Conservation (phyloP, 1,140 invertebrate species). For the Drosophila serrata region DNA sequence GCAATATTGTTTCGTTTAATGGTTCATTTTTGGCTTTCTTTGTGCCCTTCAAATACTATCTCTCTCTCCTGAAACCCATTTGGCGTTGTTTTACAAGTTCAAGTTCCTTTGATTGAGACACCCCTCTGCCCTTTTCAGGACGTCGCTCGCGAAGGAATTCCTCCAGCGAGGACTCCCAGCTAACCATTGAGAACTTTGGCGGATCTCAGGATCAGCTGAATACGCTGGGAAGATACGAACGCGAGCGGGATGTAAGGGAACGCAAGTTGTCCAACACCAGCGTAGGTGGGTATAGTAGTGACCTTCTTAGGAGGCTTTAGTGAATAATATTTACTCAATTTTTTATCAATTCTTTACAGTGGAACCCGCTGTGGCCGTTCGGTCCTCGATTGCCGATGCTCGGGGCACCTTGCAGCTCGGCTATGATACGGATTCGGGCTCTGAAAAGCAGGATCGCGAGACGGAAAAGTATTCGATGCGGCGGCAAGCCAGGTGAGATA, state of each 20-base stretch:
- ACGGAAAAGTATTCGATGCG: conserved; percentile 87
- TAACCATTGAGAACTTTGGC: conserved; percentile 96
- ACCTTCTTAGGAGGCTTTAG: no score
- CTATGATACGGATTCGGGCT: conserved; percentile 87
- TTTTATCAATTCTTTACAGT: conserved; percentile 18
- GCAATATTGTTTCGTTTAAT: conserved; percentile 28
- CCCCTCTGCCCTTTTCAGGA: conserved; percentile 63
- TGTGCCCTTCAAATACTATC: not conserved
- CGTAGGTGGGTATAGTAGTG: conserved; percentile 82
- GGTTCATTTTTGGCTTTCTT: conserved; percentile 28
- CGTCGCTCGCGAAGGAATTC: conserved; percentile 93
- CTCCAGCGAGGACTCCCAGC: conserved; percentile 93
- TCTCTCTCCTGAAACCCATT: not conserved
- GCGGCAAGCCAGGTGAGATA: conserved; percentile 85
- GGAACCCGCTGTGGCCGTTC: conserved; percentile 88
- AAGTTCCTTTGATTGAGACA: not conserved
- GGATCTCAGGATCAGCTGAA: conserved; percentile 93
- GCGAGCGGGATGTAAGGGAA: conserved; percentile 71
- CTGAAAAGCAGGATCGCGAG: conserved; percentile 87
- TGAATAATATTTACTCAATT: not conserved
- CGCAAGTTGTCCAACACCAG: conserved; percentile 89
- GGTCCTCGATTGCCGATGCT: conserved; percentile 91
- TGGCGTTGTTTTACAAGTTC: conserved; percentile 2
- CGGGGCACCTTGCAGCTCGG: conserved; percentile 90
- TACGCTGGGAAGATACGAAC: conserved; percentile 87